Percentiles rank a stretch among this genome's conserved stretches.
These are phyloP conservation scores for Epicauta chinensis DNA, from an alignment of 1,140 invertebrate genomes.

Conservation along the genomic window DNA sequence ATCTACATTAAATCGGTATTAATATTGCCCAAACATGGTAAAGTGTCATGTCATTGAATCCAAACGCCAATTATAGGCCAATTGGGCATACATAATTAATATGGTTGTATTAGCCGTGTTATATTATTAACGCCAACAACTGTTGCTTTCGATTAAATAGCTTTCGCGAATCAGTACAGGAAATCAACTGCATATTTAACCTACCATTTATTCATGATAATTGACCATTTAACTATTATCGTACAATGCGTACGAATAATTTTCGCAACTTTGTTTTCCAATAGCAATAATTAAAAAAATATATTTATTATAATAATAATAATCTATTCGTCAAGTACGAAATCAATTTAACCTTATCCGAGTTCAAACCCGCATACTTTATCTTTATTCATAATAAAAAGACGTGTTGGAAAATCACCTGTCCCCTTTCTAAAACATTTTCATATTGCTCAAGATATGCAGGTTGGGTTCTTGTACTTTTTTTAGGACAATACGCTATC, in stretches of 20 bases:
- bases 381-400: conserved; percentile 28
- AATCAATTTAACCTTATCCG: conserved; percentile 33
- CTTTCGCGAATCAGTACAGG: conserved; percentile 4
- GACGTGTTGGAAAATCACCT: conserved; percentile 15
- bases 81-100: conserved; percentile 41
- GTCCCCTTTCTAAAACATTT: not conserved
- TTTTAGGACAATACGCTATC: not conserved
- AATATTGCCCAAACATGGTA: conserved; percentile 35
- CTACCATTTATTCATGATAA: conserved; percentile 1
- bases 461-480: conserved; percentile 3
- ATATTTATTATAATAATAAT: too few species aligned
- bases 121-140: conserved; percentile 39
- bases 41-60: conserved; percentile 37
- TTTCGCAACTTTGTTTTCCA: conserved; percentile 4
- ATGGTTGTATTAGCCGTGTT: conserved; percentile 35
- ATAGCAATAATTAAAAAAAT: too few species aligned
- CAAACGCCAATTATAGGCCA: conserved; percentile 40
- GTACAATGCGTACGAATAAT: conserved; percentile 2
- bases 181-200: not conserved
- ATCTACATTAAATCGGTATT: conserved; percentile 30
- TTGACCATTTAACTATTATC: not conserved
- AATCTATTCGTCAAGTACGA: too few species aligned
- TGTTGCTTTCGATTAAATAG: conserved; percentile 32
- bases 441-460: conserved; percentile 11
- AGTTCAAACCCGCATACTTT: conserved; percentile 34